These are phyloP conservation scores for Jacana jacana DNA, from an alignment of 2,113 vertebrate genomes.

Conservation along the genomic window DNA sequence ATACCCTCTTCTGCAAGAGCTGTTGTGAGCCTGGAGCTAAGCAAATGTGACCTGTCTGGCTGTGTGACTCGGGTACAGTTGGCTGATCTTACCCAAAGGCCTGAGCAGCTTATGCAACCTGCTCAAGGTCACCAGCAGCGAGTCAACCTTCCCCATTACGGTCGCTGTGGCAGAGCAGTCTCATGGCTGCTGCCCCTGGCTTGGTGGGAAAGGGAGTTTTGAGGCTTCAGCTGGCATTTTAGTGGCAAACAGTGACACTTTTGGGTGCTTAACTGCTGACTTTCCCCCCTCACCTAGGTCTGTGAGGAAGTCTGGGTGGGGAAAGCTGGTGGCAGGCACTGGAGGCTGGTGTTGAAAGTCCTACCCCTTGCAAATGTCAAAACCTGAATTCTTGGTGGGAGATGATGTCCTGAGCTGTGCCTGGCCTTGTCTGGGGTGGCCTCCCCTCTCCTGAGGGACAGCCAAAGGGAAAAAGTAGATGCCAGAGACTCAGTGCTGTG, in stretches of 20 bases:
- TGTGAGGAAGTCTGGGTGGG: background rate
- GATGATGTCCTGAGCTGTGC: background rate
- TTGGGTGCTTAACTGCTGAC: background rate
- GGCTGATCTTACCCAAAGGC: background rate
- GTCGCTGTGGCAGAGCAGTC: background rate
- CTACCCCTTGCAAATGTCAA: background rate
- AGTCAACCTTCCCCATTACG: background rate
- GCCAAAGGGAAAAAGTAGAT: background rate
- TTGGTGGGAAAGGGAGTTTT: background rate
- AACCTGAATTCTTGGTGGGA: background rate
- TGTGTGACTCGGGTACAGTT: background rate
- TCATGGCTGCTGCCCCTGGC: background rate
- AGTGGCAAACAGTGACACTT: background rate
- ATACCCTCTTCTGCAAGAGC: background rate
- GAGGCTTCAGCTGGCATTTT: background rate
- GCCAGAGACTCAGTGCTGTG: background rate
- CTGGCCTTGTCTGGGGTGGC: background rate
- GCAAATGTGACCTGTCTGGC: background rate
- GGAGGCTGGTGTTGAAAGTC: background rate
- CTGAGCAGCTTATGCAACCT: background rate
- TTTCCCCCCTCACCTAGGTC: background rate
- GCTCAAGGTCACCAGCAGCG: background rate
- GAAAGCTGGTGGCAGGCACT: background rate
- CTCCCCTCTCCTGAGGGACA: background rate
- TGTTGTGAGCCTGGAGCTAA: background rate